These are phyloP conservation scores for Drosophila arawakana DNA, from an alignment of 1,140 invertebrate species.

Conservation along the genomic window DNA sequence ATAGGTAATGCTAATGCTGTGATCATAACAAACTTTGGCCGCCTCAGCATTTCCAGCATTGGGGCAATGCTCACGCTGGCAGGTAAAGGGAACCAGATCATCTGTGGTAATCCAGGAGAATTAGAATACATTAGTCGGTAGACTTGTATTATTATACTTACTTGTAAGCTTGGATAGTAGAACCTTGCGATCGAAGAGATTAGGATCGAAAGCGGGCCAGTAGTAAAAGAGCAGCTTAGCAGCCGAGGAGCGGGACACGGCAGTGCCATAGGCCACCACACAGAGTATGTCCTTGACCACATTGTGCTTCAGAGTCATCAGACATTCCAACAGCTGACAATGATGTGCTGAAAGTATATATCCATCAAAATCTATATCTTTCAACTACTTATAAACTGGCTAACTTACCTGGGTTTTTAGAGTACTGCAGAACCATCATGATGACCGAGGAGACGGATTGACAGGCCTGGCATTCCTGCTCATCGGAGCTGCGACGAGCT, in stretches of 20 bases:
- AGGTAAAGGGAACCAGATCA: conserved; percentile 91
- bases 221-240: conserved; percentile 99
- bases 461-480: conserved; percentile 93
- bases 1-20: conserved; percentile 93
- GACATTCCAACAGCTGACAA: conserved; percentile 96
- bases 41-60: conserved; percentile 94
- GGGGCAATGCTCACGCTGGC: conserved; percentile 94
- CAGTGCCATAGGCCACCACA: conserved; percentile 98
- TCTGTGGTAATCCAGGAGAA: conserved; percentile 82
- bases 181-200: conserved; percentile 95
- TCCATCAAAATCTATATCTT: not conserved
- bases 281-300: conserved; percentile 97
- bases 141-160: conserved; percentile 84
- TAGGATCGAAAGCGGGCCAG: conserved; percentile 99
- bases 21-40: conserved; percentile 96
- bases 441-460: conserved; percentile 97
- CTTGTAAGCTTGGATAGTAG: conserved; percentile 95
- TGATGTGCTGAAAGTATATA: conserved; percentile 90
- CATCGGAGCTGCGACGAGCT: conserved; percentile 88
- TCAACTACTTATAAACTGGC: not conserved
- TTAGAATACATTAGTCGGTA: conserved; percentile 28
- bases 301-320: conserved; percentile 96
- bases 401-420: conserved; percentile 91
- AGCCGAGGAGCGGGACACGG: conserved; percentile 94
- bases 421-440: conserved; percentile 99